Percentiles rank a stretch among this genome's conserved stretches.
These are phyloP conservation scores for Tryphoninae sp. DNA, from an alignment of 2,888 invertebrate species.

Conservation along the genomic window DNA sequence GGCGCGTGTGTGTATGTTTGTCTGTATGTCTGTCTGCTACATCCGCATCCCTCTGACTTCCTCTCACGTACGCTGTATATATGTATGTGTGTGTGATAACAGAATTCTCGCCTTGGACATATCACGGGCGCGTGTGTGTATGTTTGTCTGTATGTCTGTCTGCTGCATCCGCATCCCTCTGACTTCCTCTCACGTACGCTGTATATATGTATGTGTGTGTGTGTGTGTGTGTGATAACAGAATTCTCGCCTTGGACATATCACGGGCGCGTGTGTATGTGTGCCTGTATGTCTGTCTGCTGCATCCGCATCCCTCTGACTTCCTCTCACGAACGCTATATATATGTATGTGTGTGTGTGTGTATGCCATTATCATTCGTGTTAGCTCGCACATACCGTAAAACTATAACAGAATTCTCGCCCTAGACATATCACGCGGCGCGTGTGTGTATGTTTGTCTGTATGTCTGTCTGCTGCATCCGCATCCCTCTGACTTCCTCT, in stretches of 20 bases:
- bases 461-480: no score
- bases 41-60: no score
- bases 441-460: no score
- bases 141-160: neutral
- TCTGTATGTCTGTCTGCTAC: neutral
- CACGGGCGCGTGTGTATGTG: neutral
- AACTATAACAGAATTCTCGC: no score
- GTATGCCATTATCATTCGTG: no score
- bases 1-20: neutral
- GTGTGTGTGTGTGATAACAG: no score
- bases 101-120: conserved; percentile 37
- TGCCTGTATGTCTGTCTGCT: neutral
- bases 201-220: no score
- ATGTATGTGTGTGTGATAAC: conserved; percentile 36
- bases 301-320: no score
- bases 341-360: conserved; percentile 20
- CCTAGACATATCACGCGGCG: no score
- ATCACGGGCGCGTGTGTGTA: conserved; percentile 1
- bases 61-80: neutral
- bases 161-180: neutral
- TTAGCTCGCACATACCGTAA: no score
- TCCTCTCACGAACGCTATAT: neutral
- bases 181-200: neutral
- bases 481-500: no score
- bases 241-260: no score